These are phyloP conservation scores for Aldrovandia affinis DNA, from an alignment of 2,797 vertebrate species.

Conservation along the genomic window DNA sequence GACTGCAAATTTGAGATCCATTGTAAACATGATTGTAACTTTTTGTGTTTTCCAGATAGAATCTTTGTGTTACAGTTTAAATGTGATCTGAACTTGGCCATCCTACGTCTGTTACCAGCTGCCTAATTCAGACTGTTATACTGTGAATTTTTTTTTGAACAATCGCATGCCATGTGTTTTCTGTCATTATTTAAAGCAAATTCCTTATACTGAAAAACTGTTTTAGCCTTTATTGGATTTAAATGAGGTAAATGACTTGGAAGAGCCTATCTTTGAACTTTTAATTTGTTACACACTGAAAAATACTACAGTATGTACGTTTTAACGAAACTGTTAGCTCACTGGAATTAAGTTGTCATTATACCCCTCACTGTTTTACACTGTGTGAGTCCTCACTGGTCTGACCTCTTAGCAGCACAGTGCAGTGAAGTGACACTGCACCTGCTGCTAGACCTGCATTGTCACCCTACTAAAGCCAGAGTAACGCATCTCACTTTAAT, in stretches of 20 bases:
- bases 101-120: conserved; percentile 35
- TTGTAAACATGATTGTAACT: conserved; percentile 12
- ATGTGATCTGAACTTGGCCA: background rate
- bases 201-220: conserved; percentile 11
- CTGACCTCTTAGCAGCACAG: background rate
- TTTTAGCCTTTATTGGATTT: background rate
- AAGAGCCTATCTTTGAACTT: background rate
- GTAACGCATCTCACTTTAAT: background rate
- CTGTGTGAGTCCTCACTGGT: background rate
- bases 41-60: conserved; percentile 6
- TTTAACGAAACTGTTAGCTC: background rate
- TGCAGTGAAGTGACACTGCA: background rate
- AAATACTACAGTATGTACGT: background rate
- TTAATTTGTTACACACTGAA: background rate
- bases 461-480: background rate
- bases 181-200: background rate
- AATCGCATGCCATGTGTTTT: conserved; percentile 23
- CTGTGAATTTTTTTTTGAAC: conserved; percentile 55
- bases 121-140: conserved; percentile 43
- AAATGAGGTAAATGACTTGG: background rate
- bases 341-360: background rate
- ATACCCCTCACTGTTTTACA: background rate
- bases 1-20: background rate
- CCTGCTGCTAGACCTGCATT: background rate
- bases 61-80: conserved; percentile 1